Evolutionary conservation across 2,797 vertebrate genomes (phyloP).

Genomic region (Etheostoma perlongum): DNA sequence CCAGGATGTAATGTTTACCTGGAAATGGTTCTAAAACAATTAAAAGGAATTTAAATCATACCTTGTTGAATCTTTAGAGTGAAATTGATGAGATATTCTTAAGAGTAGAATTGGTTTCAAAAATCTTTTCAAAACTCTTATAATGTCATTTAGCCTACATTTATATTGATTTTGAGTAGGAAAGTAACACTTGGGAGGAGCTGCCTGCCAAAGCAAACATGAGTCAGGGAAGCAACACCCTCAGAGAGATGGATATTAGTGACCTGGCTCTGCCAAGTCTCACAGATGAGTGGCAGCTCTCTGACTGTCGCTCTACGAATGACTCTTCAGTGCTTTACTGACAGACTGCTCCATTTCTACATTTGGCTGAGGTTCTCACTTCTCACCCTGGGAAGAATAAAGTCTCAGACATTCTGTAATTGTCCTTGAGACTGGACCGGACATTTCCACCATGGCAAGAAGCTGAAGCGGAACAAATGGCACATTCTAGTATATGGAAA

Average conservation of each 20-base stretch:
- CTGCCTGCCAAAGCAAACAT: slow-evolving; percentile 54
- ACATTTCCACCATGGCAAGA: slow-evolving; percentile 83
- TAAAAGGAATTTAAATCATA: slow-evolving; percentile 15
- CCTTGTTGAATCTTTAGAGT: slow-evolving; percentile 17
- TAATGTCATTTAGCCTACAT: slow-evolving; percentile 39
- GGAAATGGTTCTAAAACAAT: slow-evolving; percentile 37
- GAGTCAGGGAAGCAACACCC: slow-evolving; percentile 29
- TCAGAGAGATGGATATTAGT: slow-evolving; percentile 40
- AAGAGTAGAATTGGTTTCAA: slow-evolving; percentile 29
- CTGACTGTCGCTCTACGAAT: slow-evolving; percentile 44
- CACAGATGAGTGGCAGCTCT: slow-evolving; percentile 55
- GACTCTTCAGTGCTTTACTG: slow-evolving; percentile 44
- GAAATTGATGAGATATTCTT: slow-evolving; percentile 14
- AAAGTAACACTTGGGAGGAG: slow-evolving; percentile 50
- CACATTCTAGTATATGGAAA: slow-evolving; percentile 83
- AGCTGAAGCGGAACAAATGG: slow-evolving; percentile 82
- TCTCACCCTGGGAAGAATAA: slow-evolving; percentile 82
- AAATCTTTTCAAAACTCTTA: slow-evolving; percentile 51
- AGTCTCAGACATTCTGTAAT: slow-evolving; percentile 85
- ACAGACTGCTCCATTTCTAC: slow-evolving; percentile 62
- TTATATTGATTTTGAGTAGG: slow-evolving; percentile 50
- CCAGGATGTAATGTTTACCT: slow-evolving; percentile 21
- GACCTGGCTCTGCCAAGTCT: slow-evolving; percentile 42
- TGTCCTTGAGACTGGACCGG: slow-evolving; percentile 80
- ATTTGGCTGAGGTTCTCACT: slow-evolving; percentile 65